Conservation (phyloP, 2,888 invertebrate species). For the Ligdia adustata region DNA sequence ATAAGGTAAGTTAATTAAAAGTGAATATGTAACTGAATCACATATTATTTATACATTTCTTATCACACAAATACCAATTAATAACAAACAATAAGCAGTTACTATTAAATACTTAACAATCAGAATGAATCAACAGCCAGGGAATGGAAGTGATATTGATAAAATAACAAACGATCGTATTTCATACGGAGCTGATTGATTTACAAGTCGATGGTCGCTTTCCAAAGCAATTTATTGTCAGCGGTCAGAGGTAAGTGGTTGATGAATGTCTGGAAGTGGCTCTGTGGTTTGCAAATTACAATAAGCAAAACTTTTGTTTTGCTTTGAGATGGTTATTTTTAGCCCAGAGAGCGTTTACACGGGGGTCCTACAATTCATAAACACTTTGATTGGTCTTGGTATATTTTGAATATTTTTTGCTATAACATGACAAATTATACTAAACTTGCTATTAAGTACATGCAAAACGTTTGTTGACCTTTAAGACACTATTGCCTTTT, state of each 20-base stretch:
- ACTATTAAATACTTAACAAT: constrained; percentile 43
- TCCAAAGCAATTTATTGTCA: constrained; percentile 72
- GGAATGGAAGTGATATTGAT: constrained; percentile 54
- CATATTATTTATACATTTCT: too few relatives aligned
- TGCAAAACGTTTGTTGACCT: too few relatives aligned
- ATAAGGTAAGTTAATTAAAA: too few relatives aligned
- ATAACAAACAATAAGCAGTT: constrained; percentile 34
- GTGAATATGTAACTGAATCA: too few relatives aligned
- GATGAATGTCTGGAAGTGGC: constrained; percentile 46
- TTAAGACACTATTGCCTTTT: too few relatives aligned
- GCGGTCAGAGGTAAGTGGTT: constrained; percentile 47
- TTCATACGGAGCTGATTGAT: constrained; percentile 71
- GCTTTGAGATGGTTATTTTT: too few relatives aligned
- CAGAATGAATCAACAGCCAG: constrained; percentile 59
- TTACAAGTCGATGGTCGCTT: constrained; percentile 66
- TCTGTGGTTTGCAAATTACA: constrained; percentile 11
- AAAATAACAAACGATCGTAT: constrained; percentile 66
- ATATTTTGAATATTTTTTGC: too few relatives aligned
- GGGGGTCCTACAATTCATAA: too few relatives aligned
- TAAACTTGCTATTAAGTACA: too few relatives aligned
- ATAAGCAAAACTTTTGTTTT: neutral
- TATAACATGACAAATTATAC: too few relatives aligned
- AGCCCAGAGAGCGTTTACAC: too few relatives aligned
- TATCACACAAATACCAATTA: constrained; percentile 19
- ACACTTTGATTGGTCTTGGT: too few relatives aligned